Evolutionary conservation across 2,113 vertebrate genomes (phyloP), one percentile per base, ranked within the genome.

Genomic region (Cynoglossus semilaevis): DNA sequence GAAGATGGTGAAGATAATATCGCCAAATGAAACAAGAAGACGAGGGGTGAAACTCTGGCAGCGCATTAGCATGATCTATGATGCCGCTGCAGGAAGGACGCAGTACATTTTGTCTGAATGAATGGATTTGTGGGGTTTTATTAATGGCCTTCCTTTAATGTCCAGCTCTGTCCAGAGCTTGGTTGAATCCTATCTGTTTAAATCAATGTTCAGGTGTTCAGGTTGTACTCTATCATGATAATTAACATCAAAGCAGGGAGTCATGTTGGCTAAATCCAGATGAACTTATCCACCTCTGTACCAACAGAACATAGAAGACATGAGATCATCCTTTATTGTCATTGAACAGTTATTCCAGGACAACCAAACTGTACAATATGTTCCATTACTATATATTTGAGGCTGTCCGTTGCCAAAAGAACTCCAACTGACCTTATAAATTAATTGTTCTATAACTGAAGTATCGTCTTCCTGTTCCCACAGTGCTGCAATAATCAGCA

Each of bases 231-330:
- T 45, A 69, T 67, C 62, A 29, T 67, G 49, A 77, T 80, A 81
- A 86, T 85, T 85, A 78, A 67, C 65, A 34, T 85, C 67, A 76
- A 58, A 76, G 65, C 70, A 53, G 4, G 58, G 65, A 79, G 59
- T 74, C 63, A 40, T 86, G 83, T 88, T 86, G 81, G 79, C 69
- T 86, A 77, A 87, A 87, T 82, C 80, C 82, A 78, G 71, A 86
- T 87, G 58, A 82, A 82, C 67, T 81, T 57, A 57, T 72, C 63
- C 67, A 71, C 70, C 64, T 66, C 40, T 65, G 52, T 80, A 74
- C 73, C 73, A 79, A 76, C 61, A 61, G 74, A 81, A 82, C 51
- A 60, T 73, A 68, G 68, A 73, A 82, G 45, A 29, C 6, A 29
- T 29, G 22, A 29, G 22, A 29, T 29, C 22, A 29, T 29, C 22